Conservation (phyloP, 2,888 invertebrate genomes). For the Aphodius sticticus region DNA sequence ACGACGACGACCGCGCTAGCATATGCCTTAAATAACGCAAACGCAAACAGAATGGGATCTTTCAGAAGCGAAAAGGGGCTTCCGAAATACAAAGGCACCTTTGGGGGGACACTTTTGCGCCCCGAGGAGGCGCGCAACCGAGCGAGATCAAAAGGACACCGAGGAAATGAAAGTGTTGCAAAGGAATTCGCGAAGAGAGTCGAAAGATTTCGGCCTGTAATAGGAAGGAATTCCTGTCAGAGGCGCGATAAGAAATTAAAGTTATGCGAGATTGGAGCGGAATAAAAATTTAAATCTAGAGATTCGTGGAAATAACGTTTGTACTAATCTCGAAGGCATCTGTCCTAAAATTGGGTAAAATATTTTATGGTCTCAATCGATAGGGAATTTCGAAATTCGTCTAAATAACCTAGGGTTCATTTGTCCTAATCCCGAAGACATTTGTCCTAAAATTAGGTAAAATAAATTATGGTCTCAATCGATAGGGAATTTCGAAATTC, state of each 20-base stretch:
- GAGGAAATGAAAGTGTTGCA: slow-evolving; percentile 4
- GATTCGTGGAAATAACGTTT: neutral
- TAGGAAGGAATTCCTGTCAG: neutral
- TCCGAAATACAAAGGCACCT: slow-evolving; percentile 4
- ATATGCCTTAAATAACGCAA: neutral
- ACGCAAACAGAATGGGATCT: neutral
- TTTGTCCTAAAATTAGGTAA: too few species aligned
- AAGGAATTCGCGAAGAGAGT: neutral
- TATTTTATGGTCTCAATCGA: neutral
- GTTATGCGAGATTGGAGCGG: neutral
- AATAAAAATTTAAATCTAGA: neutral
- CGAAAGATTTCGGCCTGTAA: neutral
- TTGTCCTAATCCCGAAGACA: too few species aligned
- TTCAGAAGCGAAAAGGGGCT: neutral
- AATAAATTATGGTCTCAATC: too few species aligned
- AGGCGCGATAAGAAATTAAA: slow-evolving; percentile 4
- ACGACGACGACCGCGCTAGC: neutral
- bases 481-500: too few species aligned
- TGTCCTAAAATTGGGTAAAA: neutral
- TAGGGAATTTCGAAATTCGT: too few species aligned
- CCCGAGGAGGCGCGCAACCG: neutral
- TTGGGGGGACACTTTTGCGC: slow-evolving; percentile 1
- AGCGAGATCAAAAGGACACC: neutral
- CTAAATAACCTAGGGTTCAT: too few species aligned
- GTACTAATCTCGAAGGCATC: neutral